Percentiles rank a stretch among this genome's conserved stretches.
Evolutionary conservation across 2,888 invertebrate species (phyloP).

Genomic region (Ennomos fuscantarius): DNA sequence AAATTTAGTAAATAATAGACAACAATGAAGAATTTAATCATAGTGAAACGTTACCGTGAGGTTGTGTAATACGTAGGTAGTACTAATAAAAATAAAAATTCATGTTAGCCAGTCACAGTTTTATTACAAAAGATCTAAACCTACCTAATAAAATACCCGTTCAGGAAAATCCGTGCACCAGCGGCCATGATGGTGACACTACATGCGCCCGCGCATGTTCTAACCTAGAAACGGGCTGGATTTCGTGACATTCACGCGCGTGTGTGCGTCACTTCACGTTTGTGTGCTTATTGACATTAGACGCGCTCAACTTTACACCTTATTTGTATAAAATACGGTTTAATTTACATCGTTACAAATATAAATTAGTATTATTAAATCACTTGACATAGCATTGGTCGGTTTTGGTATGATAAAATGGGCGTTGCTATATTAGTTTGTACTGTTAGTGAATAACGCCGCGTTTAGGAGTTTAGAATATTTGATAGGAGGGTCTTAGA

Average conservation of each 20-base stretch:
- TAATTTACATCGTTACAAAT: slow-evolving; percentile 42
- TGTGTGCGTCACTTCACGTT: slow-evolving; percentile 62
- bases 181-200: slow-evolving; percentile 53
- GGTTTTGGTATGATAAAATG: slow-evolving; percentile 79
- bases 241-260: slow-evolving; percentile 77
- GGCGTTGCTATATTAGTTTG: slow-evolving; percentile 70
- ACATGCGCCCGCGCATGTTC: slow-evolving; percentile 72
- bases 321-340: slow-evolving; percentile 34
- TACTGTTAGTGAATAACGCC: slow-evolving; percentile 62
- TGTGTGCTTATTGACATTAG: slow-evolving; percentile 55
- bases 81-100: no score
- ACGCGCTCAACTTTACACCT: background rate
- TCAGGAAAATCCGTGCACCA: slow-evolving; percentile 23
- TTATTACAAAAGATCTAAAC: no score
- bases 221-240: slow-evolving; percentile 82
- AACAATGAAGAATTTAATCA: no score
- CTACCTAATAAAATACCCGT: background rate
- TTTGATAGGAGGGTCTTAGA: slow-evolving; percentile 32
- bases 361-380: slow-evolving; percentile 42
- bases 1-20: no score
- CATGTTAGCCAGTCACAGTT: no score
- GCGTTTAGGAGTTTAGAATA: slow-evolving; percentile 39
- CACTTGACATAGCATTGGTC: slow-evolving; percentile 77
- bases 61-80: no score
- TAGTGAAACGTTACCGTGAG: no score